Conservation (phyloP, 2,888 invertebrate genomes). For the Metallyticus violacea region DNA sequence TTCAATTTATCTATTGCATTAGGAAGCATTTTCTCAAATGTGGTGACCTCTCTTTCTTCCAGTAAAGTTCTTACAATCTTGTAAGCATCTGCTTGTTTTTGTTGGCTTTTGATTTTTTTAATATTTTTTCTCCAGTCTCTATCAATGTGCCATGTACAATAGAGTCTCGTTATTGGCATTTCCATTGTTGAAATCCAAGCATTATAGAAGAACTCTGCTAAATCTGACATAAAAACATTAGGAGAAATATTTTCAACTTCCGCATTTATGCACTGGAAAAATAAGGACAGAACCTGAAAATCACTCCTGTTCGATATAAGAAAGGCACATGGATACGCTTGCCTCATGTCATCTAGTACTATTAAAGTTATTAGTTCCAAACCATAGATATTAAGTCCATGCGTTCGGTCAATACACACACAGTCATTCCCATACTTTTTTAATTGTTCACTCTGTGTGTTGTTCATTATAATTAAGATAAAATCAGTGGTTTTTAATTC, state of each 20-base stretch:
- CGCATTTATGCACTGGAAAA: neutral
- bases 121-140: neutral
- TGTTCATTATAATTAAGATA: neutral
- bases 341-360: conserved; percentile 12
- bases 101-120: neutral
- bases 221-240: neutral
- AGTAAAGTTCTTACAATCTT: neutral
- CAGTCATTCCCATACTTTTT: neutral
- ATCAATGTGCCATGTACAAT: neutral
- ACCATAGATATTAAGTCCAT: neutral
- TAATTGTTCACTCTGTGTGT: neutral
- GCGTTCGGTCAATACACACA: neutral
- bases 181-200: neutral
- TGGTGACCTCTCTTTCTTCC: neutral
- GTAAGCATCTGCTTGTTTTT: no score
- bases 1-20: neutral
- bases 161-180: neutral
- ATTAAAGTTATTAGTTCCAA: neutral
- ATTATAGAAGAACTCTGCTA: neutral
- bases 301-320: neutral
- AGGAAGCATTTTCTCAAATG: neutral
- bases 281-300: neutral
- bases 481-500: neutral
- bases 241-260: neutral
- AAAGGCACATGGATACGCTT: conserved; percentile 29